Evolutionary conservation across 1,140 invertebrate genomes (phyloP), one percentile per base, ranked within the genome.

Genomic region (Drosophila quadrilineata): DNA sequence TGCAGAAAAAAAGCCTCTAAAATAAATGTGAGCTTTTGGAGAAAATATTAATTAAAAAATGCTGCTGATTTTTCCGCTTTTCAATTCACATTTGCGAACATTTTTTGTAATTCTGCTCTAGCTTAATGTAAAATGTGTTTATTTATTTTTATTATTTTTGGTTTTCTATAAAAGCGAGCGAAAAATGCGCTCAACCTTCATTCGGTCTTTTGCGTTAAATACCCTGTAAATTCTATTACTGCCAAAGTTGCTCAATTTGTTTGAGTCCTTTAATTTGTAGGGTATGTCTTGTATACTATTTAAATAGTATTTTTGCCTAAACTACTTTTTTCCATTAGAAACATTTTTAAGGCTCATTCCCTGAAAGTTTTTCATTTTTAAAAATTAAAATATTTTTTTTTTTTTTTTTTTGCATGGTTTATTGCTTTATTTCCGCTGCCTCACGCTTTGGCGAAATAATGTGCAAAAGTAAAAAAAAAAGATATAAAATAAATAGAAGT

Each of bases 1-100:
- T 50, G 31, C 33, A 40, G 21, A 54, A 31, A 67, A 53, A 67
- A 52, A 41, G 24, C 36, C 5, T 41, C 33, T 36, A 38, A 46
- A 50, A 35, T 56, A 48, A 74, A 36, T 16, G 14, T 26, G 22
- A 29, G 24, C 31, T 3, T 52, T 49, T 70, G 56, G n/a, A n/a
- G n/a, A 84, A 76, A 70, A 77, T 85, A 85, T 77, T 84, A 84
- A 84, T 84, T 84, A 84, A 73, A 85, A 59, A 36, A 29, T 35
- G 54, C 28, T 43, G n/a, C 6, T n/a, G 35, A 33, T 41, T 28
- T 63, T 40, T 24, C 24, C 38, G 56, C 19, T 9, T 24, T 65
- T 41, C 49, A 22, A 35, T 49, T 52, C 24, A 41, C 31, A 48
- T 60, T 74, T 80, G 48, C 36, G n/a, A n/a, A n/a, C n/a, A n/a